Percentiles rank a stretch among this genome's conserved stretches.
phyloP scores from a whole-genome alignment of 2,797 vertebrate species.

The Enteromius thamalakanensis region DNA sequence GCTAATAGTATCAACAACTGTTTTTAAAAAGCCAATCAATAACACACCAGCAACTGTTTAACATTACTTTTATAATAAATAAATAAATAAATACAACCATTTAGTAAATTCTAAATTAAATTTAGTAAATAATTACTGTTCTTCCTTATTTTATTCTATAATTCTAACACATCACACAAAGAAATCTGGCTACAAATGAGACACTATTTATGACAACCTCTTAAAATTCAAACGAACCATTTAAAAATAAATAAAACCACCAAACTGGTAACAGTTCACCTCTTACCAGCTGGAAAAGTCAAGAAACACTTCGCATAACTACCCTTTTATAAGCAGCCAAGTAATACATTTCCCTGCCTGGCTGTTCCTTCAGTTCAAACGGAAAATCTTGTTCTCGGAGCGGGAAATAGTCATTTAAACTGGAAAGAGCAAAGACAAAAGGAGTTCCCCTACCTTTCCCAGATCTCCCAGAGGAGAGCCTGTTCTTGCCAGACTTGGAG shows the following conservation, averaged over 20 bases:
- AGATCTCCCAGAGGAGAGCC: conserved; percentile 83
- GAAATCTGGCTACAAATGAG: not conserved
- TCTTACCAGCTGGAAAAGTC: not conserved
- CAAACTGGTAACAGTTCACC: not conserved
- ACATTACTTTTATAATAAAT: not conserved
- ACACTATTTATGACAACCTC: not conserved
- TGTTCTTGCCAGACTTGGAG: conserved; percentile 90
- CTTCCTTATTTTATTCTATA: not conserved
- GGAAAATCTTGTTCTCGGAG: not conserved
- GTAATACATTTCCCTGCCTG: not conserved
- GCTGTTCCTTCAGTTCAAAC: not conserved
- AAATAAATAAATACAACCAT: not conserved
- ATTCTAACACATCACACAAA: not conserved
- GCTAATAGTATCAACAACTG: not conserved
- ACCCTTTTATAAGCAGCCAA: not conserved
- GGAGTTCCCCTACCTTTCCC: conserved; percentile 85
- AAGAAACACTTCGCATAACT: not conserved
- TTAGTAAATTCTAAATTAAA: not conserved
- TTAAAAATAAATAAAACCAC: not conserved
- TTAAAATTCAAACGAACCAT: not conserved
- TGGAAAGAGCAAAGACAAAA: not conserved
- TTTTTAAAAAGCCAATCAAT: too few relatives aligned
- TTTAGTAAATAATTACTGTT: not conserved
- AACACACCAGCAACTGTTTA: not conserved
- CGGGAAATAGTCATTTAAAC: not conserved